Evolutionary conservation across 2,797 vertebrate species (phyloP).

Genomic region (Enteromius treurensis): DNA sequence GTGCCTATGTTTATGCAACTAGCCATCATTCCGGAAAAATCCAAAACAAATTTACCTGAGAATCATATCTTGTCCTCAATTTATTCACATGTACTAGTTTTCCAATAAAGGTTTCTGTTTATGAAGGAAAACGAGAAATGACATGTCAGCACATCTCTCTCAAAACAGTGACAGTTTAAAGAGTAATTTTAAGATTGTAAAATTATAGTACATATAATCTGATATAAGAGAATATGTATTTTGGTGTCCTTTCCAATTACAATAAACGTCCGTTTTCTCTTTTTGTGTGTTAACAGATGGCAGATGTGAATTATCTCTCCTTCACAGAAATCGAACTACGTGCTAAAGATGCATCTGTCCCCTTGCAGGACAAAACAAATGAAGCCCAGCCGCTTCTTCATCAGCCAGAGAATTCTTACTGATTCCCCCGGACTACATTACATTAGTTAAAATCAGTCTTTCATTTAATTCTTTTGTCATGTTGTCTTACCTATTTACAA

Average conservation of each 20-base stretch:
- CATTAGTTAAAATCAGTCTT: background rate
- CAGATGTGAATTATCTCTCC: slow-evolving; percentile 76
- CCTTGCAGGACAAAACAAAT: slow-evolving; percentile 59
- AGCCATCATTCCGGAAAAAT: background rate
- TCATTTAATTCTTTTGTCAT: background rate
- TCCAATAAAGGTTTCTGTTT: background rate
- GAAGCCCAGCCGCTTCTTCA: slow-evolving; percentile 68
- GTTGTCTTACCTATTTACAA: background rate
- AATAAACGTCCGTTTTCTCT: background rate
- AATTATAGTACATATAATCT: background rate
- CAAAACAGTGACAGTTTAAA: slow-evolving; percentile 1
- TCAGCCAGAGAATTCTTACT: slow-evolving; percentile 52
- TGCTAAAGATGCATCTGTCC: slow-evolving; percentile 64
- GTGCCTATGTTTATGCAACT: background rate
- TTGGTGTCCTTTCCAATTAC: background rate
- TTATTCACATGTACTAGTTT: background rate
- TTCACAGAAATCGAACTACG: slow-evolving; percentile 53
- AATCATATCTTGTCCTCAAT: background rate
- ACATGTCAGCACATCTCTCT: background rate
- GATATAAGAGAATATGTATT: background rate
- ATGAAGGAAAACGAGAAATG: background rate
- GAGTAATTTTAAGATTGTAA: background rate
- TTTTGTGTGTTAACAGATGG: slow-evolving; percentile 64
- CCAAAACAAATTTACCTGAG: background rate
- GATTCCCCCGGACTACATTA: background rate